These are phyloP conservation scores for Epinephelus coioides DNA, from an alignment of 2,797 vertebrate species.

Conservation along the genomic window DNA sequence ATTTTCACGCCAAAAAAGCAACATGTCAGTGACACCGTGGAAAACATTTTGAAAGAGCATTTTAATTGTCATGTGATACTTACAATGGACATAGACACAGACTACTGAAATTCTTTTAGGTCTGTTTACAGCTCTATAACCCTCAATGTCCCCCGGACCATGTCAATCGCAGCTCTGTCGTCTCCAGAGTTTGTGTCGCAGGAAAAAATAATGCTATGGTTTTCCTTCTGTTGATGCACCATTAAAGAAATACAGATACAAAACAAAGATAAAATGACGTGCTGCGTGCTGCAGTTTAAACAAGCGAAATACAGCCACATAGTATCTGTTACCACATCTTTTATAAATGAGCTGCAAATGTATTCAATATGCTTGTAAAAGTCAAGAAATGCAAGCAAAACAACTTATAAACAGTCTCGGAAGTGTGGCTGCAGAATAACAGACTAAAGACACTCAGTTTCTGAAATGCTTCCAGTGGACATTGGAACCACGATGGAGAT, in stretches of 20 bases:
- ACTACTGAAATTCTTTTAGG: too few species aligned
- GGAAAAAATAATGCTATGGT: too few species aligned
- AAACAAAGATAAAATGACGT: neutral
- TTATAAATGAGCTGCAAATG: slow-evolving; percentile 27
- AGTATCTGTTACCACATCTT: slow-evolving; percentile 14
- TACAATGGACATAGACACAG: too few species aligned
- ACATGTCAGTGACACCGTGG: too few species aligned
- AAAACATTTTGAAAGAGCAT: too few species aligned
- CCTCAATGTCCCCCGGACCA: too few species aligned
- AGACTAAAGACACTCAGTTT: neutral
- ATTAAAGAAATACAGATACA: neutral
- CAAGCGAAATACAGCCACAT: neutral
- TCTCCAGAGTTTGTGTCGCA: too few species aligned
- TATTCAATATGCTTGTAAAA: slow-evolving; percentile 22
- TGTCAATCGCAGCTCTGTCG: too few species aligned
- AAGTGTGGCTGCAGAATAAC: slow-evolving; percentile 13
- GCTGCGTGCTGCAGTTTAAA: neutral
- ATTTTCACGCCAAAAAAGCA: too few species aligned
- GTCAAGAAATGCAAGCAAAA: slow-evolving; percentile 7
- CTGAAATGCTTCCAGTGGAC: neutral
- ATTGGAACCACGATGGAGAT: neutral
- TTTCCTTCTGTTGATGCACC: neutral
- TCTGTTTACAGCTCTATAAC: too few species aligned
- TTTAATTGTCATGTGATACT: too few species aligned
- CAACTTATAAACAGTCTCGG: neutral